phyloP scores from a whole-genome alignment of 2,888 invertebrate genomes.

The Heliconius aoede region DNA sequence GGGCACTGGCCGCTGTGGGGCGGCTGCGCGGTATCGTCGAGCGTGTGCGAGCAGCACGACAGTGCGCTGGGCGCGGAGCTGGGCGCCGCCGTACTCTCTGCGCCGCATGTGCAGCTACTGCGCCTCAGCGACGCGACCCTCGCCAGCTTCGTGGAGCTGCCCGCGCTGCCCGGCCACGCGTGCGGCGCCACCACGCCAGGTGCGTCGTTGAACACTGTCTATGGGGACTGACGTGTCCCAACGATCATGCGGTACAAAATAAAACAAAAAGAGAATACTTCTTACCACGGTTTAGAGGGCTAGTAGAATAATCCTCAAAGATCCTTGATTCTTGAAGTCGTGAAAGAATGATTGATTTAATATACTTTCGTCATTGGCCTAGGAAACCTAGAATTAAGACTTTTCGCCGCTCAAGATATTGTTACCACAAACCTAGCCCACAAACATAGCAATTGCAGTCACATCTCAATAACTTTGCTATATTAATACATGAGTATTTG shows the following conservation, averaged over 20 bases:
- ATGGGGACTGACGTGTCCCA: no score
- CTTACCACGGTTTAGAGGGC: no score
- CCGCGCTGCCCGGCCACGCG: slow-evolving; percentile 92
- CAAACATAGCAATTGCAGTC: no score
- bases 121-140: slow-evolving; percentile 92
- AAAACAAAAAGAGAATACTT: no score
- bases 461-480: neutral
- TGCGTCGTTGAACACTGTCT: slow-evolving; percentile 47
- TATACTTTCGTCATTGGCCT: no score
- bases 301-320: no score
- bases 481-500: neutral
- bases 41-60: slow-evolving; percentile 97
- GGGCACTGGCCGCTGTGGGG: slow-evolving; percentile 98
- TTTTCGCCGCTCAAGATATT: no score
- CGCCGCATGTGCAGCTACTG: slow-evolving; percentile 93
- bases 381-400: no score
- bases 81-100: slow-evolving; percentile 90
- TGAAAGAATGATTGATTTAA: no score
- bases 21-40: slow-evolving; percentile 93
- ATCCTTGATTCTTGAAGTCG: no score
- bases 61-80: slow-evolving; percentile 89
- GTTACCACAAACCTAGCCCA: no score
- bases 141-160: slow-evolving; percentile 94
- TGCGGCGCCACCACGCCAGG: slow-evolving; percentile 65
- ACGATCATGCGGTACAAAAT: no score